Percentiles rank a stretch among this genome's conserved stretches.
Evolutionary conservation across 1,140 invertebrate species (phyloP).

Genomic region (Pinna nobilis): DNA sequence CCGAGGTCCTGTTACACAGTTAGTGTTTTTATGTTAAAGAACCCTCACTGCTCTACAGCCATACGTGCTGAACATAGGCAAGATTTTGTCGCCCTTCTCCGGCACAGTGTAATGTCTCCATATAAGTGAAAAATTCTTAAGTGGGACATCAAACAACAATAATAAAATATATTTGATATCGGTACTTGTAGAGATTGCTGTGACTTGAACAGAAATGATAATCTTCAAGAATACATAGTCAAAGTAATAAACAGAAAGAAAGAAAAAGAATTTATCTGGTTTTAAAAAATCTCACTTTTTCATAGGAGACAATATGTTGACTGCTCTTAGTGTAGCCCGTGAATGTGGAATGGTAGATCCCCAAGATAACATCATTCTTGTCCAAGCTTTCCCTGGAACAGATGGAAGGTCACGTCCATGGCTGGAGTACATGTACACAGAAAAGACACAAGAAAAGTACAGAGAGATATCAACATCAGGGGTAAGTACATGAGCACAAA

Average conservation of each 20-base stretch:
- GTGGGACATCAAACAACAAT: too few relatives aligned
- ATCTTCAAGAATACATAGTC: neutral
- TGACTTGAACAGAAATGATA: neutral
- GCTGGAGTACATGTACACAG: constrained; percentile 46
- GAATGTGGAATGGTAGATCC: constrained; percentile 93
- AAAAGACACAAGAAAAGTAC: constrained; percentile 6
- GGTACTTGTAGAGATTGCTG: too few relatives aligned
- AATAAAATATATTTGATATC: too few relatives aligned
- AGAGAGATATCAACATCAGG: neutral
- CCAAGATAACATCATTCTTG: constrained; percentile 84
- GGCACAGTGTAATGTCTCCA: too few relatives aligned
- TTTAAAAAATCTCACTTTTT: neutral
- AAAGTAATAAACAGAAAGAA: neutral
- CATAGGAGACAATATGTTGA: constrained; percentile 92
- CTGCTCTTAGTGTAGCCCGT: constrained; percentile 94
- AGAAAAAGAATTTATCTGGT: too few relatives aligned
- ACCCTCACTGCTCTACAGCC: too few relatives aligned
- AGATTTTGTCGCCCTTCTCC: too few relatives aligned
- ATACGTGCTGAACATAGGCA: too few relatives aligned
- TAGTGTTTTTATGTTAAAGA: too few relatives aligned
- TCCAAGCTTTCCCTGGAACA: constrained; percentile 75
- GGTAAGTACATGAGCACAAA: neutral
- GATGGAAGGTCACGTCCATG: constrained; percentile 19
- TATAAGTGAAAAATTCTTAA: too few relatives aligned
- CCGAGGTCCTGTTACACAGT: too few relatives aligned